Evolutionary conservation across 2,797 vertebrate genomes (phyloP), one percentile per base, ranked within the genome.

Genomic region (Eulemur mongoz): DNA sequence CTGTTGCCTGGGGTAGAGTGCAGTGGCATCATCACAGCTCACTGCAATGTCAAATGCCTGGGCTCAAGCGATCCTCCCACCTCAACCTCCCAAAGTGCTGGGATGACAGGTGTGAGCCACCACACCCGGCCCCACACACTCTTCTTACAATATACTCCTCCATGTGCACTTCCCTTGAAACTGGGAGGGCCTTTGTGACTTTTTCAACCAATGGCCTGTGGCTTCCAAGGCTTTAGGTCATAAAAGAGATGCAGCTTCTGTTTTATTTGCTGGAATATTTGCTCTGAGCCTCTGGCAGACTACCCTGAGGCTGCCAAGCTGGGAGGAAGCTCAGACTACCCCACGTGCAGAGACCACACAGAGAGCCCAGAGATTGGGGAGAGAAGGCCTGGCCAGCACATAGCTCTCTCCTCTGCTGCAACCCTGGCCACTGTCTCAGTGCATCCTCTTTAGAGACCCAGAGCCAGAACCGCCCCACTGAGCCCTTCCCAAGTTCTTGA

Each of bases 151-250:
- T 2, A 14, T 8, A 40, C 13, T 57, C 54, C 23, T 40, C 22
- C 7, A 1, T 0, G 2, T 52, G 40, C 6, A 7, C 3, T 10
- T 27, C 10, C 8, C 25, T 40, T 25, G 30, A 12, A 43, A n/a
- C 38, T 14, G 2, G 17, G 25, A 22, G 54, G n/a, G 61, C 40
- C 72, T 23, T 8, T 43, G n/a, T 35, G 43, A 50, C 72, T 88
- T 75, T 94, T 84, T 43, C 2, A 7, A 52, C 59, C 17, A 20
- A 30, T 5, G 30, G 82, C 23, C 7, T 2, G 5, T 13, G 43
- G 59, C 54, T 54, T 43, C 18, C 63, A 54, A 50, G 32, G 22
- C 45, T n/a, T 65, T 8, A 15, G 85, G 10, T 61, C 54, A 25
- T 70, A 54, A 50, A 86, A 67, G 73, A 72, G 48, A 43, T 10